These are phyloP conservation scores for Lucifuga dentata DNA, from an alignment of 2,113 vertebrate genomes.

Conservation along the genomic window DNA sequence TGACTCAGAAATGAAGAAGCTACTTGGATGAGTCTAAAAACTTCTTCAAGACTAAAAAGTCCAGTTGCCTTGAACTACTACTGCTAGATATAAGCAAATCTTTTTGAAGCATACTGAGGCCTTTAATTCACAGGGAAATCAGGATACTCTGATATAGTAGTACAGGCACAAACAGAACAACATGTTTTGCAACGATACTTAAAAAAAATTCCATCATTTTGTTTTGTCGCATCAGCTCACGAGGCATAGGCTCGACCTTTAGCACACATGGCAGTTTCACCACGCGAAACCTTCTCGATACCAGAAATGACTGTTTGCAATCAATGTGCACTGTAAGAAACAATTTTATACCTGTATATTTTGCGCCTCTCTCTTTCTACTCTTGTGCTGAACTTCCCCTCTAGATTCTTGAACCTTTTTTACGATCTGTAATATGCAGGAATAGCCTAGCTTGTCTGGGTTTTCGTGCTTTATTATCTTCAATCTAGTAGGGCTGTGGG, in stretches of 20 bases:
- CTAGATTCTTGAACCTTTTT: conserved; percentile 61
- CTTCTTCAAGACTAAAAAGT: no score
- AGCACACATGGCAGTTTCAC: conserved; percentile 58
- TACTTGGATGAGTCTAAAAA: no score
- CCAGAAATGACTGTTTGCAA: conserved; percentile 74
- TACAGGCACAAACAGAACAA: conserved; percentile 18
- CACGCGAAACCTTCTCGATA: conserved; percentile 54
- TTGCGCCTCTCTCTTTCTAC: conserved; percentile 69
- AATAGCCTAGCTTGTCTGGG: conserved; percentile 47
- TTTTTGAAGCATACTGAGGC: no score
- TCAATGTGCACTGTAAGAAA: conserved; percentile 77
- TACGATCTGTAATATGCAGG: conserved; percentile 70
- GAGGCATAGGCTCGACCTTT: conserved; percentile 77
- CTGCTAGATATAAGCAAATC: no score
- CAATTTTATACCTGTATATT: conserved; percentile 61
- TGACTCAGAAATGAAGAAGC: no score
- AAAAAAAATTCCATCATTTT: conserved; percentile 13
- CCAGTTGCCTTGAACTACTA: no score
- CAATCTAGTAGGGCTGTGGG: conserved; percentile 61
- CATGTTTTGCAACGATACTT: conserved; percentile 24
- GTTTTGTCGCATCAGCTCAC: conserved; percentile 52
- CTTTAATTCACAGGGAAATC: conserved; percentile 43
- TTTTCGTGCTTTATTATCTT: conserved; percentile 61
- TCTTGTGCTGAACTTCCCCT: conserved; percentile 64
- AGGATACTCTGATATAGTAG: not conserved